Percentiles rank a stretch among this genome's conserved stretches.
Conservation (phyloP, 2,888 invertebrate genomes). For the Leptura quadrifasciata region DNA sequence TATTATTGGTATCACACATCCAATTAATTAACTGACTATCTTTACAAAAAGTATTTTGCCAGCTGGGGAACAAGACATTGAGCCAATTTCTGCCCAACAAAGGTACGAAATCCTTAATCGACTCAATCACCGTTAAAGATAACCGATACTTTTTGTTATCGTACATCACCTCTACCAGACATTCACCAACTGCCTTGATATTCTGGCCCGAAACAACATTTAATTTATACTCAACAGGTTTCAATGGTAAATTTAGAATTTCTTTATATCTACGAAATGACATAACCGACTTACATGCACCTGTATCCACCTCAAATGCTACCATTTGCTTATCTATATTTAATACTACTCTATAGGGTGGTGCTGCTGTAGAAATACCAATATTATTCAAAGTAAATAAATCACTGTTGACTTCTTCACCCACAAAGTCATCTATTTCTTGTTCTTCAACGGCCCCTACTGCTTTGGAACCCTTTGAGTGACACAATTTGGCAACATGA, state of each 20-base stretch:
- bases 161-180: too few relatives aligned
- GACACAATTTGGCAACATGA: too few relatives aligned
- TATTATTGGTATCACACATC: neutral
- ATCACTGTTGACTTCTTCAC: neutral
- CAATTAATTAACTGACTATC: neutral
- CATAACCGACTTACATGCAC: conserved; percentile 19
- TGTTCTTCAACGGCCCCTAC: too few relatives aligned
- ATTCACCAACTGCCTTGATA: too few relatives aligned
- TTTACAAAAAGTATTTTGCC: neutral
- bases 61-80: neutral
- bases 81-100: neutral
- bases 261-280: too few relatives aligned
- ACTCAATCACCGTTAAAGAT: too few relatives aligned
- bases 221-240: neutral
- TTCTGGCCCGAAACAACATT: too few relatives aligned
- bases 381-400: neutral
- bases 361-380: too few relatives aligned
- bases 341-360: neutral
- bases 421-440: neutral
- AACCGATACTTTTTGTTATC: too few relatives aligned
- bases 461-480: too few relatives aligned
- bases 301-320: conserved; percentile 15
- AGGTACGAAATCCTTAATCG: neutral
- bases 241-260: conserved; percentile 1
- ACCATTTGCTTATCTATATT: neutral